phyloP scores from a whole-genome alignment of 2,113 vertebrate species.

The Xyrauchen texanus region DNA sequence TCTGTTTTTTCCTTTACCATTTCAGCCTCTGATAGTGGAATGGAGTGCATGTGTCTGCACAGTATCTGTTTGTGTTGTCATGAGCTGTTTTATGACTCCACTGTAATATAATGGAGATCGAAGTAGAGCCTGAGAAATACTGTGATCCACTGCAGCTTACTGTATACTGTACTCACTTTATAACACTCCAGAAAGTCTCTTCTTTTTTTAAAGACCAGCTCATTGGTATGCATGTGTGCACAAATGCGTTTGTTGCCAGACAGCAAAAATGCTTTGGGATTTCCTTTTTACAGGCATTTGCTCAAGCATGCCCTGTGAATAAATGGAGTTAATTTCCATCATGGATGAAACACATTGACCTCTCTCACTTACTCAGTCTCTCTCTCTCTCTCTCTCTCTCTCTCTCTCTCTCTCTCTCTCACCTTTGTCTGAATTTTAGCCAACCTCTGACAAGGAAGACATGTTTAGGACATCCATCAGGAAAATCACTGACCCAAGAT shows the following conservation, averaged over 20 bases:
- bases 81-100: slow-evolving; percentile 79
- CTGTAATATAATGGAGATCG: slow-evolving; percentile 74
- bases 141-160: slow-evolving; percentile 81
- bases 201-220: neutral
- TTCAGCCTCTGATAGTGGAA: too few relatives aligned
- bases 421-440: slow-evolving; percentile 41
- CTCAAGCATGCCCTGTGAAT: slow-evolving; percentile 53
- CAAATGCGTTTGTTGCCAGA: neutral
- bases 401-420: neutral
- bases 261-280: slow-evolving; percentile 29
- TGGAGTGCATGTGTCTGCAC: too few relatives aligned
- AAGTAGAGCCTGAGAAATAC: slow-evolving; percentile 78
- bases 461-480: slow-evolving; percentile 54
- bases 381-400: slow-evolving; percentile 23
- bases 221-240: neutral
- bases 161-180: slow-evolving; percentile 66
- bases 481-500: slow-evolving; percentile 42
- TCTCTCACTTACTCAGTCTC: neutral
- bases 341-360: slow-evolving; percentile 42
- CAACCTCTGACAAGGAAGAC: slow-evolving; percentile 31
- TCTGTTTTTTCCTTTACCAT: too few relatives aligned
- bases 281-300: slow-evolving; percentile 42
- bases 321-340: slow-evolving; percentile 55
- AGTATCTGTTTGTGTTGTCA: slow-evolving; percentile 53
- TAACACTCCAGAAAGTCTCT: slow-evolving; percentile 54